Percentiles rank a stretch among this genome's conserved stretches.
Evolutionary conservation across 2,797 vertebrate species (phyloP).

Genomic region (Danio choprae): DNA sequence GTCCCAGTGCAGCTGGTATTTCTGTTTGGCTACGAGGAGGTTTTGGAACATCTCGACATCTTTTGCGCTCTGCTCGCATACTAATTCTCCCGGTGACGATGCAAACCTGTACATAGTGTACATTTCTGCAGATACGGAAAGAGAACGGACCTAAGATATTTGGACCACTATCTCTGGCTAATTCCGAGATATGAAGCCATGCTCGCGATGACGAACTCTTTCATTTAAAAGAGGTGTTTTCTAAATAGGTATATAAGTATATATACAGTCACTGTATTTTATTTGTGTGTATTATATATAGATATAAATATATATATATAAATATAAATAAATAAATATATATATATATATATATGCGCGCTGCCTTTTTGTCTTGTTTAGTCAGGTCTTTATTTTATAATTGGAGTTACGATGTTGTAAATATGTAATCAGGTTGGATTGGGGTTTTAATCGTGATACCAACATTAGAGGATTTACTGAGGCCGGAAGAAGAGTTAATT

Average conservation of each 20-base stretch:
- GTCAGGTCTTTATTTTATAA: slow-evolving; percentile 50
- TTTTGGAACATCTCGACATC: slow-evolving; percentile 2
- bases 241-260: slow-evolving; percentile 60
- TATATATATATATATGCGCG: slow-evolving; percentile 55
- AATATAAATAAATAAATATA: slow-evolving; percentile 52
- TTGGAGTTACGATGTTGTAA: slow-evolving; percentile 49
- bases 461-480: slow-evolving; percentile 57
- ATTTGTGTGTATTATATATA: slow-evolving; percentile 64
- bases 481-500: slow-evolving; percentile 19
- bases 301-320: slow-evolving; percentile 50
- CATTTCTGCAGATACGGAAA: slow-evolving; percentile 50
- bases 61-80: not conserved
- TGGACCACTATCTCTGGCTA: slow-evolving; percentile 38
- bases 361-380: slow-evolving; percentile 48
- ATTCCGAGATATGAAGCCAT: slow-evolving; percentile 39
- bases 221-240: slow-evolving; percentile 64
- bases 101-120: slow-evolving; percentile 64
- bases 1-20: not conserved
- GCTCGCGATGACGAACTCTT: slow-evolving; percentile 55
- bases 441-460: slow-evolving; percentile 62
- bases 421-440: slow-evolving; percentile 68
- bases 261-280: slow-evolving; percentile 58
- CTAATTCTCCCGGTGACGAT: slow-evolving; percentile 11
- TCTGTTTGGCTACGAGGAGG: slow-evolving; percentile 7
- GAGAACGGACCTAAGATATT: slow-evolving; percentile 27